A percentile compares a stretch with the other conserved stretches of the same genome.
Conservation (phyloP, 2,797 vertebrate species). For the Ambastaia sidthimunki region DNA sequence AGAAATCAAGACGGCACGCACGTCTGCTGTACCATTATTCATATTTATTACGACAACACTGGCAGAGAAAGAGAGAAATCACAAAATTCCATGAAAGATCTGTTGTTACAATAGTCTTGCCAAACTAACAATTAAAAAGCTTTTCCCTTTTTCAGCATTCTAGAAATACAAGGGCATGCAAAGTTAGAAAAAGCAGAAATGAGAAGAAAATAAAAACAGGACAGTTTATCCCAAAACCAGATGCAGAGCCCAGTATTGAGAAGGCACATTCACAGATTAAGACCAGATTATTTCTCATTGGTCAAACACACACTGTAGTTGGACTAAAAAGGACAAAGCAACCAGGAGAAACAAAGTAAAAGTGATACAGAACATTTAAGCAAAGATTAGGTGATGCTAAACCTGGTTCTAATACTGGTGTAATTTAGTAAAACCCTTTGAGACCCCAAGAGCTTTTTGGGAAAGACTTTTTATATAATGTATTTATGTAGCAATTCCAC, state of each 20-base stretch:
- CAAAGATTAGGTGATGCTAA: conserved; percentile 77
- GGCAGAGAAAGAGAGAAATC: conserved; percentile 88
- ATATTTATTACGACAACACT: conserved; percentile 99
- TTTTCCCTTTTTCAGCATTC: conserved; percentile 65
- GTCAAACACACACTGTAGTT: conserved; percentile 76
- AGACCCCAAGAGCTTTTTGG: conserved; percentile 67
- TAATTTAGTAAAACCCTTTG: conserved; percentile 82
- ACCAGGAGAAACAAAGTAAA: conserved; percentile 67
- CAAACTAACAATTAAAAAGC: conserved; percentile 82
- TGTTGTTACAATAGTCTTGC: conserved; percentile 89
- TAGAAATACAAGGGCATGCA: conserved; percentile 92
- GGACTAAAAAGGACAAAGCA: conserved; percentile 79
- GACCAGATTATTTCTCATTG: conserved; percentile 80
- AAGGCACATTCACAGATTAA: conserved; percentile 96
- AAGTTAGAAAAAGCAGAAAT: conserved; percentile 80
- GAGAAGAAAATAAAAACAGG: conserved; percentile 64
- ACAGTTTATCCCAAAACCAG: conserved; percentile 70
- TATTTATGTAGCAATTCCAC: not conserved
- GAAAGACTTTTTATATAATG: not conserved
- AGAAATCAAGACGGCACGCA: conserved; percentile 88
- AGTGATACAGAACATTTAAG: conserved; percentile 82
- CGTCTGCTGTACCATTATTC: conserved; percentile 97
- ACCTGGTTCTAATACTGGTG: conserved; percentile 73
- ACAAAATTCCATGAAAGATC: conserved; percentile 88
- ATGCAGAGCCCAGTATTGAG: conserved; percentile 85